Base-by-base conservation (phyloP, 1,140 invertebrate genomes). In the Lepidotrigona ventralis region DNA sequence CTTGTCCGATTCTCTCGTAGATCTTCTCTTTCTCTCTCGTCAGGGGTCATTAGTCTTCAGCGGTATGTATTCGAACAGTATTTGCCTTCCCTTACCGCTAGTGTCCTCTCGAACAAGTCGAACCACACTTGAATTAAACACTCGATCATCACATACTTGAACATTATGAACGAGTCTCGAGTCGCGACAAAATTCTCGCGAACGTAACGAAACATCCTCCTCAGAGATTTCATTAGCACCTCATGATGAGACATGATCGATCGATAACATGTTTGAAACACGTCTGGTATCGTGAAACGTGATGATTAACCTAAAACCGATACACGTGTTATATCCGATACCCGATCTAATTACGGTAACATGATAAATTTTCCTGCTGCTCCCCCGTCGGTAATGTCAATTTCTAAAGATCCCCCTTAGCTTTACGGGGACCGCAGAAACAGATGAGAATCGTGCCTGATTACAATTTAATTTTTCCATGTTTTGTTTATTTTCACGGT, bases 1-100 rank as follows among this genome's bases (percentile, higher is more conserved):
- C 56, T 79, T 74, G 86, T 79, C 79, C 85, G 84, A 84, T 84
- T 88, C 88, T 8, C 79, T 88, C 88, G 39, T 88, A 86, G 88
- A 89, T 89, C 86, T 79, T 88, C 72, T 80, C 80, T 85, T 85
- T 88, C 75, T 75, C 85, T 86, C 84, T 79, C 58, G 82, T 79
- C 86, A 82, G 83, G 71, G 79, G 54, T 84, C 83, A 86, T 88
- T 86, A 87, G 76, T 82, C 56, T 51, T 85, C 87, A 79, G 75
- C 19, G 66, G 77, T 76, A n/a, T n/a, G 86, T 87, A 79, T 60
- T 56, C 75, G 60, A 63, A 81, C 33, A 68, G 29, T 53, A 79
- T 46, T 69, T n/a, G 29, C 58, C 58, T 33, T 33, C 33, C 33
- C 33, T 33, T 33, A 33, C 33, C 33, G 33, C 21, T 23, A 17